These are phyloP conservation scores for Bombus waltoni DNA, from an alignment of 1,140 invertebrate species.

Conservation along the genomic window DNA sequence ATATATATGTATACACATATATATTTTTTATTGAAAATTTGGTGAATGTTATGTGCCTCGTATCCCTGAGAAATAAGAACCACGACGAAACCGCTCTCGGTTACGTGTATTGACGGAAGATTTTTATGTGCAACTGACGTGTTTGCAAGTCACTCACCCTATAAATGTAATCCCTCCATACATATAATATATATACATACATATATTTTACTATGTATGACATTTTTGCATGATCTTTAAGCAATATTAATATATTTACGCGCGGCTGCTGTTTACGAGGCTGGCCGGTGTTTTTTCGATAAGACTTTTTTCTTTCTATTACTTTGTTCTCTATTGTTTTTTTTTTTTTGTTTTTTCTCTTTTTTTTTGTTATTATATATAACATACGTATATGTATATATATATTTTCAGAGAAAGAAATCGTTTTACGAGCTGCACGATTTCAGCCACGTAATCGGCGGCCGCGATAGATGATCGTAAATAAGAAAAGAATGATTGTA, in stretches of 20 bases:
- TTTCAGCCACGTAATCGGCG: constrained; percentile 39
- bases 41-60: constrained; percentile 3
- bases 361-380: constrained; percentile 6
- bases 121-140: constrained; percentile 57
- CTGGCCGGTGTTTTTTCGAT: constrained; percentile 7
- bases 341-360: too few species aligned
- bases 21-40: background rate
- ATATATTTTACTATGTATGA: constrained; percentile 75
- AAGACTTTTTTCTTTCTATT: constrained; percentile 21
- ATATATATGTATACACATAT: background rate
- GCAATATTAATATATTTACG: constrained; percentile 77
- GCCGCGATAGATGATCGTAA: constrained; percentile 62
- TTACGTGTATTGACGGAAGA: constrained; percentile 6
- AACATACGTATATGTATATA: background rate
- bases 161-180: constrained; percentile 77
- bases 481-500: constrained; percentile 69
- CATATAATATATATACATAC: constrained; percentile 71
- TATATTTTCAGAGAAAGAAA: background rate
- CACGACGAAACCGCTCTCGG: background rate
- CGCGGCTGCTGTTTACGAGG: constrained; percentile 55
- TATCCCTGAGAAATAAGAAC: background rate
- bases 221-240: constrained; percentile 76
- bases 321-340: background rate
- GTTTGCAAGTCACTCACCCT: constrained; percentile 62
- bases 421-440: constrained; percentile 27